Percentiles rank a stretch among this genome's conserved stretches.
These are phyloP conservation scores for Albula glossodonta DNA, from an alignment of 2,113 vertebrate species.

Conservation along the genomic window DNA sequence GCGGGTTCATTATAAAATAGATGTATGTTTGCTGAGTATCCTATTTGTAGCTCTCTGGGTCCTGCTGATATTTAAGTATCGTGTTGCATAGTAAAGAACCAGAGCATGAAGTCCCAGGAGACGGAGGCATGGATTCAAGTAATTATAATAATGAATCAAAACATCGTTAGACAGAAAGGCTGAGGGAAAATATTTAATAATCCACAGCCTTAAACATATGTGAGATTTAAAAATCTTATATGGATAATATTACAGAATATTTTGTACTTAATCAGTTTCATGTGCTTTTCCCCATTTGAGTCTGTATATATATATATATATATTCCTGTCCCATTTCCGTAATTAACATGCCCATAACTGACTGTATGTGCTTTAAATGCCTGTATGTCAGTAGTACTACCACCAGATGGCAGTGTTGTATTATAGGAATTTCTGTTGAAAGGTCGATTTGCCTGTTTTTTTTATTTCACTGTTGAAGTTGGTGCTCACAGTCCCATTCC, in stretches of 20 bases:
- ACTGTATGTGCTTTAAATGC: neutral
- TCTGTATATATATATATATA: no score
- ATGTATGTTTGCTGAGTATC: neutral
- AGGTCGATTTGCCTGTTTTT: neutral
- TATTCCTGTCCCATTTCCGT: neutral
- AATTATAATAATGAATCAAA: neutral
- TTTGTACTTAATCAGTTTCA: no score
- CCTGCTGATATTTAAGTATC: neutral
- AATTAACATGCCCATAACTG: neutral
- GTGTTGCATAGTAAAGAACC: neutral
- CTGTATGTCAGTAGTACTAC: neutral
- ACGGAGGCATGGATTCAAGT: neutral
- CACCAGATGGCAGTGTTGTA: conserved; percentile 31
- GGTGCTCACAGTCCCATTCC: neutral
- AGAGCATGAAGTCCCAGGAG: neutral
- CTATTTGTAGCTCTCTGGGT: neutral
- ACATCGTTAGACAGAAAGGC: neutral
- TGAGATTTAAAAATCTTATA: neutral
- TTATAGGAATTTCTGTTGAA: neutral
- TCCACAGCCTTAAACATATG: neutral
- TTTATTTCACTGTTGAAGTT: neutral
- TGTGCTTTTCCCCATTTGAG: no score
- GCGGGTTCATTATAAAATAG: neutral
- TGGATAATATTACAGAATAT: neutral
- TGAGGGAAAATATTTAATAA: neutral